phyloP scores from a whole-genome alignment of 2,113 vertebrate species.

The Benitochromis conjunctus region DNA sequence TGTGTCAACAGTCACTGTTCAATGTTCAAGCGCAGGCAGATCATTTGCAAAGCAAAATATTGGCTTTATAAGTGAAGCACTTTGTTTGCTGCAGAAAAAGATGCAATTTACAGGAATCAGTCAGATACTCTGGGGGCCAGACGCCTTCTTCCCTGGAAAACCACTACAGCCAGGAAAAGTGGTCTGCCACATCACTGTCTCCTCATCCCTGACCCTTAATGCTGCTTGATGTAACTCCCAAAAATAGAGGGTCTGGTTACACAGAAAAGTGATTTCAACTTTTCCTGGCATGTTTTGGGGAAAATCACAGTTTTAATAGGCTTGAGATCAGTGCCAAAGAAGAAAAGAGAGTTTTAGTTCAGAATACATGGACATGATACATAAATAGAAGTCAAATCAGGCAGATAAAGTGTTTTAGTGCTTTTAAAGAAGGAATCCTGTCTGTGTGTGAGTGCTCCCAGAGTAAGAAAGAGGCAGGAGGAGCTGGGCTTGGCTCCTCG shows the following conservation, averaged over 20 bases:
- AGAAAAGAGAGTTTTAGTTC: background rate
- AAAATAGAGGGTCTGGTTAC: background rate
- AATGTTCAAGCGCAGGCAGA: background rate
- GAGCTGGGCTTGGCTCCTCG: background rate
- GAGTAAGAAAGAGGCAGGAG: background rate
- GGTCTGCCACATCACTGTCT: background rate
- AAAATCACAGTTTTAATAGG: background rate
- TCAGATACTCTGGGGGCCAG: background rate
- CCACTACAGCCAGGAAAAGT: background rate
- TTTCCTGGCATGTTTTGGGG: background rate
- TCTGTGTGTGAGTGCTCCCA: background rate
- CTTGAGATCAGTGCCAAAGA: background rate
- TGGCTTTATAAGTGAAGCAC: background rate
- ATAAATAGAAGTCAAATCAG: background rate
- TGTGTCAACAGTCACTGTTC: background rate
- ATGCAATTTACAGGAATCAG: background rate
- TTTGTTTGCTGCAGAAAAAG: background rate
- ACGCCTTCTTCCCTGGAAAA: background rate
- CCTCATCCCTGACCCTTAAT: background rate
- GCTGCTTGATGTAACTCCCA: background rate
- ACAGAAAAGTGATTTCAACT: background rate
- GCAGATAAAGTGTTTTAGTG: background rate
- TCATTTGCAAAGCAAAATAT: constrained; percentile 29
- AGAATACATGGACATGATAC: background rate
- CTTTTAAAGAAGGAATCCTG: background rate